Evolutionary conservation across 2,113 vertebrate genomes (phyloP), one percentile per base, ranked within the genome.

Genomic region (Oceanites oceanicus): DNA sequence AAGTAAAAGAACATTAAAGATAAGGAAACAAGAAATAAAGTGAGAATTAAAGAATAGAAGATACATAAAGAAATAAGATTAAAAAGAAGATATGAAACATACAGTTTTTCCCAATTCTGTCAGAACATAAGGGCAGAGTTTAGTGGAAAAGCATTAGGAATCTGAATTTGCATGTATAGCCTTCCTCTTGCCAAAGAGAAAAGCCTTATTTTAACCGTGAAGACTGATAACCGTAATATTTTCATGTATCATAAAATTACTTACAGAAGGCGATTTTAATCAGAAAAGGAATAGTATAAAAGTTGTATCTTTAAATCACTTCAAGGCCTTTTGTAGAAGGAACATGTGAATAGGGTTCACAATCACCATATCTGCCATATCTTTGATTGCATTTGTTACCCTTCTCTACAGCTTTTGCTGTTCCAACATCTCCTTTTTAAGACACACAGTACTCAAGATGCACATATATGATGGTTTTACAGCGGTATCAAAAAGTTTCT

Each of bases 271-370:
- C 8, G 2, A 76, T 92, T 88, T 82, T 83, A 88, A 92, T 94
- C 88, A 70, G 79, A 90, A 95, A 92, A 97, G 92, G 86, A 87
- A 90, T 67, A 92, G 86, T 70, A 88, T 45, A 47, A 55, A 97
- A 97, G 79, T 77, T 91, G 9, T 55, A 80, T 29, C 56, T 88
- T 77, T 80, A 63, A 88, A 84, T 58, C 70, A 86, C 78, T 97
- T 92, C 72, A 92, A 90, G 86, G 93, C 45, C 94, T 97, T 92
- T 80, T 62, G 91, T 18, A 44, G 88, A 67, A 87, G 56, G 86
- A 96, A 80, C 61, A 89, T 2, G 29, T 38, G 45, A 73, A 92
- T 66, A 42, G 5, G 13, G 67, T 27, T 95, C 91, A 58, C 26
- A 19, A 32, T 86, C n/a, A 42, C 15, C 27, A 32, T 30, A 67